phyloP scores from a whole-genome alignment of 1,140 invertebrate species.

The Mamestra configurata region DNA sequence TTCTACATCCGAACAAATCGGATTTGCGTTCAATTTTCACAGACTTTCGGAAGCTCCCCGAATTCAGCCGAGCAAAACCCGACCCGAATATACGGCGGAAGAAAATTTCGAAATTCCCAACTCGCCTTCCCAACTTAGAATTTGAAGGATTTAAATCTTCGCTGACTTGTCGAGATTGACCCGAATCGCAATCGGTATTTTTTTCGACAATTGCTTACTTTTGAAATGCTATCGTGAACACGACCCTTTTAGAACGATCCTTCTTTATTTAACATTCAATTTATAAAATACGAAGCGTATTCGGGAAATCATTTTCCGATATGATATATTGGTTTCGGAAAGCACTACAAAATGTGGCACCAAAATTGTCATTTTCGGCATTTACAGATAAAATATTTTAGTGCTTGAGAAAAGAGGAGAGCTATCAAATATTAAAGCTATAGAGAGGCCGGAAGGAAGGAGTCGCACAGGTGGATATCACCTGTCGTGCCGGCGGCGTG shows the following conservation, averaged over 20 bases:
- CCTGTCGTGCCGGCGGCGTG: conserved; percentile 51
- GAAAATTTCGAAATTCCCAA: conserved; percentile 68
- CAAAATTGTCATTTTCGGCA: conserved; percentile 23
- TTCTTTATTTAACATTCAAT: conserved; percentile 22
- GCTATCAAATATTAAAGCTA: conserved; percentile 61
- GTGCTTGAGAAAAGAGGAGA: conserved; percentile 26
- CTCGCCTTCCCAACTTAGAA: conserved; percentile 62
- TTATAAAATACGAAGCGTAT: conserved; percentile 7
- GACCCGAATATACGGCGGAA: conserved; percentile 72
- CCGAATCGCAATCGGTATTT: conserved; percentile 49
- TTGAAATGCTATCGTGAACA: neutral
- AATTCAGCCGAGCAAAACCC: conserved; percentile 70
- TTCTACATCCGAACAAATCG: conserved; percentile 77
- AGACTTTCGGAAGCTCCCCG: conserved; percentile 75
- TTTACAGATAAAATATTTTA: conserved; percentile 41
- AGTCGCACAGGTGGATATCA: conserved; percentile 69
- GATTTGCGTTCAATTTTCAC: conserved; percentile 85
- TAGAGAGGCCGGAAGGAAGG: conserved; percentile 71
- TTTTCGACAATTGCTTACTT: conserved; percentile 30
- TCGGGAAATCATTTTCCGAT: conserved; percentile 26
- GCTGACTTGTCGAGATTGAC: conserved; percentile 57
- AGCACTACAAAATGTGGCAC: conserved; percentile 20
- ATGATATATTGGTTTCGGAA: conserved; percentile 33
- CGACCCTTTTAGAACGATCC: neutral
- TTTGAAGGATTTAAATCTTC: conserved; percentile 74